Conservation (phyloP, 2,113 vertebrate species). For the Neodontobutis hainanensis region DNA sequence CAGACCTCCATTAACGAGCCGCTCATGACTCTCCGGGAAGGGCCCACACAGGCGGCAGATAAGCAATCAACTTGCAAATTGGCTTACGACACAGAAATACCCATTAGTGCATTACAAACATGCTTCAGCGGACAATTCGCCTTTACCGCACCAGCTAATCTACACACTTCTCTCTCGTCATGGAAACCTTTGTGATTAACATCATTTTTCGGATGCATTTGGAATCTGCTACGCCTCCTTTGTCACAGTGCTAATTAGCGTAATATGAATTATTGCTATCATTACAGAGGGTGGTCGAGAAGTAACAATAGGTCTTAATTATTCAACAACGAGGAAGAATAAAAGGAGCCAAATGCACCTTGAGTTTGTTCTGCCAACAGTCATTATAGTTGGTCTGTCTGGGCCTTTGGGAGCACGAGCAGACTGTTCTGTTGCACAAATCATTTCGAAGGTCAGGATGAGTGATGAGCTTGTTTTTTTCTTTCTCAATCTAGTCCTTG, state of each 20-base stretch:
- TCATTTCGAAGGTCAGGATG: conserved; percentile 21
- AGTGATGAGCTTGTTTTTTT: conserved; percentile 31
- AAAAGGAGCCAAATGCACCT: conserved; percentile 57
- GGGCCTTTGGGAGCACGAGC: conserved; percentile 15
- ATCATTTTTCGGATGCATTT: conserved; percentile 44
- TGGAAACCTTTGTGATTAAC: conserved; percentile 35
- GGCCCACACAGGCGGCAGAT: conserved; percentile 18
- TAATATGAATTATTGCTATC: conserved; percentile 67
- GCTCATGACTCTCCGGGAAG: conserved; percentile 13
- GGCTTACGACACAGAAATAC: conserved; percentile 19
- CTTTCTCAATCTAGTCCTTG: background rate
- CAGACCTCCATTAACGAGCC: conserved; percentile 35
- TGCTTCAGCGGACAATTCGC: conserved; percentile 4
- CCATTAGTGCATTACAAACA: conserved; percentile 32
- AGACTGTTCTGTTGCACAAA: conserved; percentile 15
- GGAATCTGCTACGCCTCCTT: conserved; percentile 38
- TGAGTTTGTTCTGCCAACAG: conserved; percentile 49
- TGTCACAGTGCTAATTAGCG: conserved; percentile 60
- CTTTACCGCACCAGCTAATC: conserved; percentile 17
- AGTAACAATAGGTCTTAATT: conserved; percentile 69
- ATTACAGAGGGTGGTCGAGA: conserved; percentile 58
- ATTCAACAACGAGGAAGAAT: conserved; percentile 62
- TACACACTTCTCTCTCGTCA: conserved; percentile 5
- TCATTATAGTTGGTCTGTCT: conserved; percentile 39
- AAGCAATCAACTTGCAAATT: conserved; percentile 43